Evolutionary conservation across 2,888 invertebrate genomes (phyloP).

Genomic region (Macroteleia sp.): DNA sequence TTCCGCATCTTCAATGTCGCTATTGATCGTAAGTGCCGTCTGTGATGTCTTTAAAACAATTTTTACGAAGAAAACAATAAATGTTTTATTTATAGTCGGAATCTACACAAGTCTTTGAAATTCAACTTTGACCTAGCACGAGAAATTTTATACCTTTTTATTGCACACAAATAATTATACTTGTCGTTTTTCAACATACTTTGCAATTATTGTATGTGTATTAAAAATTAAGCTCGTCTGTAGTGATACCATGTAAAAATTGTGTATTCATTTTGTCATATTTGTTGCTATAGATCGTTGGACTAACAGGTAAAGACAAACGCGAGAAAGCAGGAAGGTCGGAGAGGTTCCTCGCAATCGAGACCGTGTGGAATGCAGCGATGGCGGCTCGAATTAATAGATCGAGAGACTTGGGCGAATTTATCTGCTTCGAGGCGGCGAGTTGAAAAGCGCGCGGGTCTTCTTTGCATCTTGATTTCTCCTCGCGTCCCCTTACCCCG

Average conservation of each 20-base stretch:
- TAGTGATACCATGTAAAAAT: background rate
- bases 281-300: constrained; percentile 45
- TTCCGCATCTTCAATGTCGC: constrained; percentile 59
- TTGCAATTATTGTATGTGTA: background rate
- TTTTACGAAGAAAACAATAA: constrained; percentile 47
- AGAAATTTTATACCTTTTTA: constrained; percentile 20
- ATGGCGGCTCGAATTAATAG: constrained; percentile 82
- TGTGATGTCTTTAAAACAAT: constrained; percentile 32
- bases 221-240: constrained; percentile 8
- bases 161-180: constrained; percentile 25
- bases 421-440: constrained; percentile 81
- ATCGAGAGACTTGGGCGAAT: constrained; percentile 82
- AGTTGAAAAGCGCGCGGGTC: constrained; percentile 79
- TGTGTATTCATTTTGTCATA: constrained; percentile 45
- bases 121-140: constrained; percentile 50
- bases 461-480: constrained; percentile 79
- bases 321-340: constrained; percentile 75
- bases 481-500: constrained; percentile 56
- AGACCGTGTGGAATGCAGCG: constrained; percentile 78
- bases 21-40: constrained; percentile 45
- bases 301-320: constrained; percentile 59
- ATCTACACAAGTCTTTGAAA: constrained; percentile 22
- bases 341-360: constrained; percentile 71
- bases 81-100: constrained; percentile 39
- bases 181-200: constrained; percentile 2